Evolutionary conservation across 2,113 vertebrate genomes (phyloP).

Genomic region (Hypocryptadius cinnamomeus): DNA sequence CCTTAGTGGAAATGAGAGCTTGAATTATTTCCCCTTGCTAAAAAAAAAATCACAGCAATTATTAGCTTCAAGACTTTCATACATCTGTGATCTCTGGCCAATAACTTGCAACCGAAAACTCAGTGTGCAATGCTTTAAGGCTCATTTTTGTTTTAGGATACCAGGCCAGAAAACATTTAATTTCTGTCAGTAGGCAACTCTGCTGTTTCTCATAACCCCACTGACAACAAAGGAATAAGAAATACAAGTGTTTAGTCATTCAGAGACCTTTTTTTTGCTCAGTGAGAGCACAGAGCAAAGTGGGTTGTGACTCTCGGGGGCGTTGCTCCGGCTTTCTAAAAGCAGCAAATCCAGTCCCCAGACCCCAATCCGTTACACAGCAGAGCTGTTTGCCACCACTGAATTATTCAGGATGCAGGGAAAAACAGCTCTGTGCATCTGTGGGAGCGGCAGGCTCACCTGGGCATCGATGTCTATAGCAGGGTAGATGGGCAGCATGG

Average conservation of each 20-base stretch:
- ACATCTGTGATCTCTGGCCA: not conserved
- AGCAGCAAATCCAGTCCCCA: not conserved
- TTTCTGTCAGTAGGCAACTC: not conserved
- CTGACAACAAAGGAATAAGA: not conserved
- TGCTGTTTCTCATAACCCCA: not conserved
- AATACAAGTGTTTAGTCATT: not conserved
- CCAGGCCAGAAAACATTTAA: not conserved
- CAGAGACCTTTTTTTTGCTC: not conserved
- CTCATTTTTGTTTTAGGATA: not conserved
- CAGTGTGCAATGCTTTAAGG: not conserved
- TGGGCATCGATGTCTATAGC: conserved; percentile 98
- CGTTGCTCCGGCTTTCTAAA: not conserved
- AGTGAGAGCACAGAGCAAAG: accelerated
- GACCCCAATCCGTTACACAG: not conserved
- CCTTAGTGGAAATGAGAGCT: not conserved
- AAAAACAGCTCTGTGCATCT: accelerated
- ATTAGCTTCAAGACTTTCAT: not conserved
- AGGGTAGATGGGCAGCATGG: conserved; percentile 95
- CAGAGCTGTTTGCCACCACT: not conserved
- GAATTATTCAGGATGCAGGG: not conserved
- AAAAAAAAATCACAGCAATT: not conserved
- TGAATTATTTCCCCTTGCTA: not conserved
- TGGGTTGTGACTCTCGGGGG: not conserved
- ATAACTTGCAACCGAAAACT: not conserved
- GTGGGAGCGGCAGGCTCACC: conserved; percentile 68